Conservation (phyloP, 2,888 invertebrate species). For the Micoletzkya japonica region DNA sequence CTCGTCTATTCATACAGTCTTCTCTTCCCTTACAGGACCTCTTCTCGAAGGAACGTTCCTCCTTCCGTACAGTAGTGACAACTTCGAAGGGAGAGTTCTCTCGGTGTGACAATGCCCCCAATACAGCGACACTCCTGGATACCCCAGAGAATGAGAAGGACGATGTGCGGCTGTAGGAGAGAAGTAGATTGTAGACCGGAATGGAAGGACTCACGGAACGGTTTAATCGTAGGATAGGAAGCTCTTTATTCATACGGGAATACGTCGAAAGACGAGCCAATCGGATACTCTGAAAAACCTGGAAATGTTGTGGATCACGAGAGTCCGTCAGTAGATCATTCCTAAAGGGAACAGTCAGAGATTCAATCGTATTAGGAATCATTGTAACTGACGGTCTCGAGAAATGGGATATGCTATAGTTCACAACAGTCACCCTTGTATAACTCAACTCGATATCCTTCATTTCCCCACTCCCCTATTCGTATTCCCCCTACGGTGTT, state of each 20-base stretch:
- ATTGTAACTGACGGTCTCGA: too few relatives aligned
- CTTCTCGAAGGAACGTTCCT: not conserved
- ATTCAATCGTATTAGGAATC: too few relatives aligned
- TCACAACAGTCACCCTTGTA: not conserved
- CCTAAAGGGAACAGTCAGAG: too few relatives aligned
- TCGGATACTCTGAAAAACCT: too few relatives aligned
- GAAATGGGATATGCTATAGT: too few relatives aligned
- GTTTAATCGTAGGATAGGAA: constrained; percentile 8
- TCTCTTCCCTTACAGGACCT: constrained; percentile 6
- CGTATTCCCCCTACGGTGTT: not conserved
- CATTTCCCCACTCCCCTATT: not conserved
- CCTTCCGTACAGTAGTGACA: constrained; percentile 16
- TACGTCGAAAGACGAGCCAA: too few relatives aligned
- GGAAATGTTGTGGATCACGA: too few relatives aligned
- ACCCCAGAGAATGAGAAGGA: constrained; percentile 21
- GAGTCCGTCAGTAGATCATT: too few relatives aligned
- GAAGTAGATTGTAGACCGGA: too few relatives aligned
- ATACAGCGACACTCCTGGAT: constrained; percentile 15
- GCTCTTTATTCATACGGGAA: too few relatives aligned
- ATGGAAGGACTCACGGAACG: too few relatives aligned
- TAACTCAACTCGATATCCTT: not conserved
- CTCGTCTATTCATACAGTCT: not conserved
- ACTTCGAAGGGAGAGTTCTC: not conserved
- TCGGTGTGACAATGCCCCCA: not conserved
- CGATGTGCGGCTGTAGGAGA: constrained; percentile 20